phyloP scores from a whole-genome alignment of 2,888 invertebrate species.

The Noctua fimbriata region DNA sequence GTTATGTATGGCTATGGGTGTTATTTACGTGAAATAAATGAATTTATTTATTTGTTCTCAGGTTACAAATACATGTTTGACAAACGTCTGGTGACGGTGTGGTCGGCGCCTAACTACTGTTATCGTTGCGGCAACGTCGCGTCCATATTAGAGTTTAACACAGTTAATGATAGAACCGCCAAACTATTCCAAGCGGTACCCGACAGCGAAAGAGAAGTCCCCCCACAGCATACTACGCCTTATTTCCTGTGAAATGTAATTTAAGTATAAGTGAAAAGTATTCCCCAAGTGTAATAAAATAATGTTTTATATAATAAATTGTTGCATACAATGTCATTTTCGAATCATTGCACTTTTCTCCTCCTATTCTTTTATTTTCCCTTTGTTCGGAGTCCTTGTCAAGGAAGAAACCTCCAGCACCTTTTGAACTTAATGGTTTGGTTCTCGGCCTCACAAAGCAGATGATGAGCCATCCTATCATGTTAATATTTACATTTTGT shows the following conservation, averaged over 20 bases:
- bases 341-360: slow-evolving; percentile 8
- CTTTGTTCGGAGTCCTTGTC: not conserved
- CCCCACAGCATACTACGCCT: slow-evolving; percentile 97
- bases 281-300: slow-evolving; percentile 76
- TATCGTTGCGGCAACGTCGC: slow-evolving; percentile 99
- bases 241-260: slow-evolving; percentile 95
- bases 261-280: slow-evolving; percentile 75
- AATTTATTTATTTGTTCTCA: slow-evolving; percentile 88
- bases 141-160: slow-evolving; percentile 97
- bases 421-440: not conserved
- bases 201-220: slow-evolving; percentile 97
- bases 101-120: slow-evolving; percentile 99
- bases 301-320: slow-evolving; percentile 83
- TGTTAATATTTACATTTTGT: too few relatives aligned
- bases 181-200: slow-evolving; percentile 99
- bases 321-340: slow-evolving; percentile 73
- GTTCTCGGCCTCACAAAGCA: too few relatives aligned
- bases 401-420: not conserved
- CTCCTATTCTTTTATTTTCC: not conserved
- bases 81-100: slow-evolving; percentile 98
- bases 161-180: slow-evolving; percentile 93
- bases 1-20: too few relatives aligned
- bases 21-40: too few relatives aligned
- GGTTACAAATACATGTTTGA: slow-evolving; percentile 99
- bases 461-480: too few relatives aligned